Evolutionary conservation across 2,888 invertebrate genomes (phyloP).

Genomic region (Plusia festucae): DNA sequence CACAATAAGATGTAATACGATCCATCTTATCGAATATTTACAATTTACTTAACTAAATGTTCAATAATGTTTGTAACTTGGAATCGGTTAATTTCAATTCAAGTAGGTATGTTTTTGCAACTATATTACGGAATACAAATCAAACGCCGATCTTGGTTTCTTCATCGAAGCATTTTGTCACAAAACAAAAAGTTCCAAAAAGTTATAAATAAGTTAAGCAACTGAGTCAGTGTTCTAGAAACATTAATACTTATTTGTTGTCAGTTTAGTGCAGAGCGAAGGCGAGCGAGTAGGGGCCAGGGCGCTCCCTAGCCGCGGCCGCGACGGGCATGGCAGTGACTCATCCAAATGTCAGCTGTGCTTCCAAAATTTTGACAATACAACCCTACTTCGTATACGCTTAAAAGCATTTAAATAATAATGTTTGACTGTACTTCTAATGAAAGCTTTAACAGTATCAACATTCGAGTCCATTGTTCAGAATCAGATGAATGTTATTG

Average conservation of each 20-base stretch:
- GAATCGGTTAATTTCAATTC: too few relatives aligned
- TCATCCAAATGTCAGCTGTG: constrained; percentile 66
- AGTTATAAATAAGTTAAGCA: constrained; percentile 11
- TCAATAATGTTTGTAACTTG: background rate
- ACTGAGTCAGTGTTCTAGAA: constrained; percentile 27
- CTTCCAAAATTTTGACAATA: constrained; percentile 59
- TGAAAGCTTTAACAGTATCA: constrained; percentile 1
- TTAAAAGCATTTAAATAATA: constrained; percentile 19
- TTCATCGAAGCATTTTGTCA: background rate
- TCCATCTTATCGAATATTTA: background rate
- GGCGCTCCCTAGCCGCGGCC: constrained; percentile 59
- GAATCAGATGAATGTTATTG: constrained; percentile 11
- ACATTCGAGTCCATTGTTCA: constrained; percentile 12
- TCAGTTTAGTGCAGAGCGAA: constrained; percentile 30
- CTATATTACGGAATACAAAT: constrained; percentile 10
- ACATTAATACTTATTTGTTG: constrained; percentile 42
- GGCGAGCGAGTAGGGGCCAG: constrained; percentile 39
- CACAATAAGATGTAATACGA: constrained; percentile 34
- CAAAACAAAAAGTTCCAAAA: background rate
- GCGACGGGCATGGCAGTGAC: constrained; percentile 63
- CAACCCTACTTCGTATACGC: constrained; percentile 40
- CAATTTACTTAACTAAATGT: too few relatives aligned
- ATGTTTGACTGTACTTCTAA: constrained; percentile 7
- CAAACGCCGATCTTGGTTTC: background rate
- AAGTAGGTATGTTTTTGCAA: background rate